Percentiles rank a stretch among this genome's conserved stretches.
Evolutionary conservation across 23 tunicate genomes (phyloP).

Genomic region (Botrylloides violaceus): DNA sequence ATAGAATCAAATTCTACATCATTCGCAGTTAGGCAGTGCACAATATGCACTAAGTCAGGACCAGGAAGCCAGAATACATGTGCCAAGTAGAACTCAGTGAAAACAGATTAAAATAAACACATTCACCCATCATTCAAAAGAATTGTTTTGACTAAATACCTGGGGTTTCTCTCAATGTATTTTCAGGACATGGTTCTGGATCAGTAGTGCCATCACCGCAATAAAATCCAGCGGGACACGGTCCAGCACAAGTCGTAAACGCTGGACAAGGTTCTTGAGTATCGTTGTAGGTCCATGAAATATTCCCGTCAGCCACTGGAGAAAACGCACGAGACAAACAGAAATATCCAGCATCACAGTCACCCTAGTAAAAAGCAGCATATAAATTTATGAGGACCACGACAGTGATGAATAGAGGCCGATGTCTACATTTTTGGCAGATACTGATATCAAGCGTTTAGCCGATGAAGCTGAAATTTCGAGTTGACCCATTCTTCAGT

Average conservation of each 20-base stretch:
- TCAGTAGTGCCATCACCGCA: constrained; percentile 49
- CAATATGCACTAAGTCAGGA: no score
- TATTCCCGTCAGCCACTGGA: constrained; percentile 32
- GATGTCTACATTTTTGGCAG: no score
- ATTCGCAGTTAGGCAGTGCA: no score
- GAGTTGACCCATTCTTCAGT: no score
- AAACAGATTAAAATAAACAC: no score
- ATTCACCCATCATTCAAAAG: not conserved
- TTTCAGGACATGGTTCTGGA: constrained; percentile 78
- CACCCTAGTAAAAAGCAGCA: constrained; percentile 47
- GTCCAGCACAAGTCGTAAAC: constrained; percentile 77
- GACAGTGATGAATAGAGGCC: no score
- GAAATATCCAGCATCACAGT: constrained; percentile 74
- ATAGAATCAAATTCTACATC: no score
- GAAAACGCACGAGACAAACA: constrained; percentile 65
- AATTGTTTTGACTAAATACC: constrained; percentile 24
- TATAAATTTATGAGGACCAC: no score
- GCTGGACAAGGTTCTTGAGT: constrained; percentile 34
- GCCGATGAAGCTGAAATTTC: no score
- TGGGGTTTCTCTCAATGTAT: constrained; percentile 63
- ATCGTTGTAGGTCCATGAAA: constrained; percentile 14
- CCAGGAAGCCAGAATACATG: no score
- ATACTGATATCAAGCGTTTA: no score
- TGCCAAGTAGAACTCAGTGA: no score
- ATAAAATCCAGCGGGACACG: constrained; percentile 92